Evolutionary conservation across 2,113 vertebrate genomes (phyloP).

Genomic region (Sceloporus tristichus): DNA sequence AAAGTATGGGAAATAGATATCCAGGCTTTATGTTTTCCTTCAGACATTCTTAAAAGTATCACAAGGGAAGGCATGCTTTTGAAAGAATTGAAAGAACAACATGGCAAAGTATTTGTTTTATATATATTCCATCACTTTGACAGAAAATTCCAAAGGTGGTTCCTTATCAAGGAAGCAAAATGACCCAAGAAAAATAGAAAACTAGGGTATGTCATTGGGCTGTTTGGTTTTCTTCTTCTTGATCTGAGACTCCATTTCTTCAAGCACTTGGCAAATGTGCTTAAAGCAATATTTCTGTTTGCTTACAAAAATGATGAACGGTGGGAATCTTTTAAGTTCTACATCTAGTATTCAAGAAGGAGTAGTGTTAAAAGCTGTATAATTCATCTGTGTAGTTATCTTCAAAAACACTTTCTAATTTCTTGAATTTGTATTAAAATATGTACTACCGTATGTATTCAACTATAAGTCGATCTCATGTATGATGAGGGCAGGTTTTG

Average conservation of each 20-base stretch:
- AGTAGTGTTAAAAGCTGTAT: not conserved
- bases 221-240: slow-evolving; percentile 66
- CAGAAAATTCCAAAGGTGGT: slow-evolving; percentile 49
- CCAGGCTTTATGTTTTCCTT: not conserved
- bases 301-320: slow-evolving; percentile 39
- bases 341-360: slow-evolving; percentile 33
- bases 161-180: slow-evolving; percentile 56
- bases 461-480: too few species aligned
- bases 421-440: not conserved
- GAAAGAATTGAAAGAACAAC: slow-evolving; percentile 5
- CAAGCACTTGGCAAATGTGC: slow-evolving; percentile 42
- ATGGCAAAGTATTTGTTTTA: not conserved
- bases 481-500: too few species aligned
- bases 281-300: slow-evolving; percentile 46
- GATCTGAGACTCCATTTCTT: slow-evolving; percentile 40
- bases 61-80: slow-evolving; percentile 38
- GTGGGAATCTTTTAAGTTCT: slow-evolving; percentile 49
- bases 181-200: slow-evolving; percentile 62
- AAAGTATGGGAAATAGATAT: slow-evolving; percentile 8
- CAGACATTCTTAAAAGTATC: slow-evolving; percentile 37
- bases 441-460: not conserved
- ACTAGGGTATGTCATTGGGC: not conserved
- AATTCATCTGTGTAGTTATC: slow-evolving; percentile 24
- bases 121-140: slow-evolving; percentile 50
- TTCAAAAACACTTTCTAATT: not conserved